Evolutionary conservation across 2,888 invertebrate species (phyloP), one percentile per base, ranked within the genome.

Genomic region (Caenorhabditis parvicauda): DNA sequence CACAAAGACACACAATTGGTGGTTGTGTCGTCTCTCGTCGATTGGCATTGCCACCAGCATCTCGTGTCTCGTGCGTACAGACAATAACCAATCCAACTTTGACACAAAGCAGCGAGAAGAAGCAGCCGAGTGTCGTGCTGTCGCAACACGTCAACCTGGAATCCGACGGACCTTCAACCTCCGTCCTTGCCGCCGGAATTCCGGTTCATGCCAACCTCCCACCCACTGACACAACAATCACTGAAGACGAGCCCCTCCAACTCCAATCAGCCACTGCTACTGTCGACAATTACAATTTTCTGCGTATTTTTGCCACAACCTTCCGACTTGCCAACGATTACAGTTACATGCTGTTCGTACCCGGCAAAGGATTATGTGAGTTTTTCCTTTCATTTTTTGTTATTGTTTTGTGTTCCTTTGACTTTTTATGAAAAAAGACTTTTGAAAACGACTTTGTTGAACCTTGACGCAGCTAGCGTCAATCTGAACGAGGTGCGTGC

Each of bases 361-460:
- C 67, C 45, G 67, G 63, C 3, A 67, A 63, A 56, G 67, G 67
- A 39, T 45, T 67, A 46, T 59, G 67, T 64, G 35, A 64, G 67
- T 64, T 32, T 39, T 37, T 50, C 14, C 22, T 17, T 55, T 41
- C 45, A 7, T 45, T 39, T 41, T 22, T 41, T n/a, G 29, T 24
- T 14, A 7, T 39, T 17, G 17, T 17, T 17, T 39, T 17, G 19
- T 7, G n/a, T n/a, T 6, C 17, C 17, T 39, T 39, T n/a, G n/a
- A n/a, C n/a, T n/a, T n/a, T n/a, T n/a, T n/a, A n/a, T n/a, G n/a
- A n/a, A n/a, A n/a, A n/a, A n/a, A n/a, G n/a, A n/a, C n/a, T n/a
- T n/a, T n/a, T n/a, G n/a, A n/a, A n/a, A n/a, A n/a, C n/a, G n/a
- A n/a, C n/a, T n/a, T n/a, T n/a, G n/a, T n/a, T n/a, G n/a, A n/a